Evolutionary conservation across 2,888 invertebrate species (phyloP).

Genomic region (Noctua pronuba): DNA sequence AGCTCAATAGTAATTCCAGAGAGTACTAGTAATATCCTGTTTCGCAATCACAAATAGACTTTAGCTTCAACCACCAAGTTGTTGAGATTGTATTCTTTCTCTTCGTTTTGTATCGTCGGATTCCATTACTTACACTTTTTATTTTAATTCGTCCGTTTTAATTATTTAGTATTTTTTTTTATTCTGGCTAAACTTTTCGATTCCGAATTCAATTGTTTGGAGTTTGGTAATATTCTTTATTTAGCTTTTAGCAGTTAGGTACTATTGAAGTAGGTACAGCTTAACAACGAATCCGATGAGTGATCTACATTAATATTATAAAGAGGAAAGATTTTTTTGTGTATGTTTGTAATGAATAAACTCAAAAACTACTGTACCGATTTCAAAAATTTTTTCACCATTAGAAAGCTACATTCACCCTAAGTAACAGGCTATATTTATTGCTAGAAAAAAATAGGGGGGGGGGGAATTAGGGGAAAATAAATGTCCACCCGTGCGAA

Average conservation of each 20-base stretch:
- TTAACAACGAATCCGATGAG: too few species aligned
- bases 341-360: too few species aligned
- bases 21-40: slow-evolving; percentile 4
- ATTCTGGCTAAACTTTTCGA: slow-evolving; percentile 5
- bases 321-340: too few species aligned
- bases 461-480: too few species aligned
- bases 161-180: background rate
- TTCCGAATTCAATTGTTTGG: background rate
- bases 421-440: too few species aligned
- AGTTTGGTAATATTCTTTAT: background rate
- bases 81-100: slow-evolving; percentile 1
- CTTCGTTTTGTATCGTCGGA: background rate
- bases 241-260: background rate
- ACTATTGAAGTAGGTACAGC: background rate
- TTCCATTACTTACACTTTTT: background rate
- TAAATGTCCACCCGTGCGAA: too few species aligned
- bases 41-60: slow-evolving; percentile 16
- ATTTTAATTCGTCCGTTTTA: background rate
- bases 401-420: too few species aligned
- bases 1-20: slow-evolving; percentile 7
- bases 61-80: slow-evolving; percentile 1
- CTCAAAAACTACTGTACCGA: too few species aligned
- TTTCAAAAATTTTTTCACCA: too few species aligned
- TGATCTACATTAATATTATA: too few species aligned
- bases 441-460: too few species aligned